These are phyloP conservation scores for Equus quagga DNA, from an alignment of 2,113 vertebrate species.

Conservation along the genomic window DNA sequence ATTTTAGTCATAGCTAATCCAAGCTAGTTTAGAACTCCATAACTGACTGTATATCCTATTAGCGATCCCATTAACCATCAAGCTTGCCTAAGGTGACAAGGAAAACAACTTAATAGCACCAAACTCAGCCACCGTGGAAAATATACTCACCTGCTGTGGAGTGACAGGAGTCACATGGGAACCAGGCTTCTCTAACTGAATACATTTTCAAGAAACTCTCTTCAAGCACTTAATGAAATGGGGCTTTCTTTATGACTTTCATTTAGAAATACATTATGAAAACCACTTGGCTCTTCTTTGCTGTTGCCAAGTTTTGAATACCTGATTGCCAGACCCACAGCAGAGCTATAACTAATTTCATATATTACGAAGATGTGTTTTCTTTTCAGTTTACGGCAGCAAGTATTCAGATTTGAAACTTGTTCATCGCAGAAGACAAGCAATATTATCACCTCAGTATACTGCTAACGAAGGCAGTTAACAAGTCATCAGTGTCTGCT, in stretches of 20 bases:
- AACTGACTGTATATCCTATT: conserved; percentile 75
- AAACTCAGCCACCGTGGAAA: conserved; percentile 74
- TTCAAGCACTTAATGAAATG: conserved; percentile 79
- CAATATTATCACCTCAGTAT: rapidly evolving
- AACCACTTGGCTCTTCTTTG: conserved; percentile 73
- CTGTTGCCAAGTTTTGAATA: conserved; percentile 77
- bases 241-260: conserved; percentile 83
- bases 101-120: conserved; percentile 71
- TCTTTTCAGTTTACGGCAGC: conserved; percentile 39
- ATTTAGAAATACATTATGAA: conserved; percentile 84
- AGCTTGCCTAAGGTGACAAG: conserved; percentile 76
- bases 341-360: conserved; percentile 70
- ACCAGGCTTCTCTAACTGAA: background rate
- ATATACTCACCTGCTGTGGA: conserved; percentile 78
- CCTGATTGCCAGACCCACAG: conserved; percentile 58
- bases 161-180: conserved; percentile 72
- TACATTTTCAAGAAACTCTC: conserved; percentile 67
- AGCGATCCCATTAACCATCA: conserved; percentile 66
- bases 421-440: background rate
- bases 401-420: conserved; percentile 32
- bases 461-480: background rate
- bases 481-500: background rate
- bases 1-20: conserved; percentile 77
- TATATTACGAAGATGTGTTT: conserved; percentile 45
- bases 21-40: conserved; percentile 68